phyloP scores from a whole-genome alignment of 2,113 vertebrate species.

The Myrmecophaga tridactyla region DNA sequence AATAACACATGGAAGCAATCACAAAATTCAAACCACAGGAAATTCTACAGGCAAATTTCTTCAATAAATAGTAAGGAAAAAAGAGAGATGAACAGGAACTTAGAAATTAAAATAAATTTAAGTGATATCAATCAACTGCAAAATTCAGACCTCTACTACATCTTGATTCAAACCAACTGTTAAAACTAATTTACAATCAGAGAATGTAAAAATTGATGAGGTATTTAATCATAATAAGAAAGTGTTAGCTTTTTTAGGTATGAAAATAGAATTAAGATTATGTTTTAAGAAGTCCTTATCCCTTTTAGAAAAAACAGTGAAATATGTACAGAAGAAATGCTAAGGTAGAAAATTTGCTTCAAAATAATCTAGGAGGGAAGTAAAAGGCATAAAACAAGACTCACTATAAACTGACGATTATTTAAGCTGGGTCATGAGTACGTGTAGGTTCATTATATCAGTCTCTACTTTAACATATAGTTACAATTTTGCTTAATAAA shows the following conservation, averaged over 20 bases:
- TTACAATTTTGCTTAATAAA: conserved; percentile 21
- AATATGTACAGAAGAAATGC: not conserved
- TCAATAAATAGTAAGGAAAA: not conserved
- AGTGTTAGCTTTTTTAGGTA: not conserved
- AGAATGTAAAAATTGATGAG: not conserved
- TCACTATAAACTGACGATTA: not conserved
- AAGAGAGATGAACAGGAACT: not conserved
- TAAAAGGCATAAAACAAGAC: conserved; percentile 35
- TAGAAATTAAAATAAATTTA: conserved; percentile 35
- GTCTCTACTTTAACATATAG: not conserved
- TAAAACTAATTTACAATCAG: conserved; percentile 27
- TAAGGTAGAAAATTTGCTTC: conserved; percentile 1
- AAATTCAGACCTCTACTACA: conserved; percentile 1
- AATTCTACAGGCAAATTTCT: conserved; percentile 44
- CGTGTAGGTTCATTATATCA: not conserved
- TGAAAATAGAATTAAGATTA: not conserved
- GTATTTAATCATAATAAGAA: conserved; percentile 25
- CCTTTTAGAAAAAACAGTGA: conserved; percentile 38
- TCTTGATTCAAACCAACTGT: not conserved
- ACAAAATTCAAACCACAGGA: conserved; percentile 14
- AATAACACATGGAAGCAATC: not conserved
- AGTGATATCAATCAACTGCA: not conserved
- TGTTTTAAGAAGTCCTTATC: not conserved
- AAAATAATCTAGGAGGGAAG: conserved; percentile 16
- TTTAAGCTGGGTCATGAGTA: not conserved